A percentile compares a stretch with the other conserved stretches of the same genome.
Evolutionary conservation across 2,797 vertebrate species (phyloP).

Genomic region (Melopsittacus undulatus): DNA sequence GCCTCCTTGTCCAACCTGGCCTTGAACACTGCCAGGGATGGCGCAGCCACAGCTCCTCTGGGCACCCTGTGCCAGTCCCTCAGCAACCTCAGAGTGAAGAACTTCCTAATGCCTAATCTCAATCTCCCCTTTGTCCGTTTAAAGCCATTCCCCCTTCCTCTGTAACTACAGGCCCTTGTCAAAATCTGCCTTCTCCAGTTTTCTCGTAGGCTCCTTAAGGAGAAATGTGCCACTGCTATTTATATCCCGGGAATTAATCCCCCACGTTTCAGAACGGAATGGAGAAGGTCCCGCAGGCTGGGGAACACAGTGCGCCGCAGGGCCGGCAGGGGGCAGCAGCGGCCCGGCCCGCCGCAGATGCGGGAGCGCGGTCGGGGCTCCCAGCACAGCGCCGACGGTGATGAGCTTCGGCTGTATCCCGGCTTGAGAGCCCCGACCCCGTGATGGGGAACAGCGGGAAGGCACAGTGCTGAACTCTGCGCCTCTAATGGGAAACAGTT

Average conservation of each 20-base stretch:
- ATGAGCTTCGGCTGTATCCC: not conserved
- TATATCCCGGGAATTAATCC: not conserved
- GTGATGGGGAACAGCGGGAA: constrained; percentile 62
- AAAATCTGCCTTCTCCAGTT: not conserved
- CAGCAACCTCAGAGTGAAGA: not conserved
- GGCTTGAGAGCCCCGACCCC: not conserved
- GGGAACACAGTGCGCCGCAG: not conserved
- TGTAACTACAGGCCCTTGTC: not conserved
- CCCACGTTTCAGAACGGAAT: not conserved
- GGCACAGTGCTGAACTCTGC: constrained; percentile 36
- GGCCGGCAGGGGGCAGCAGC: not conserved
- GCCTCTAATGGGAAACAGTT: constrained; percentile 75
- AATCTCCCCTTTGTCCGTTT: not conserved
- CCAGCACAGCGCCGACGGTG: not conserved
- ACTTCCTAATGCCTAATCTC: not conserved
- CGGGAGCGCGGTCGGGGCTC: not conserved
- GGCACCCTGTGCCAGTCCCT: not conserved
- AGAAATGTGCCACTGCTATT: not conserved
- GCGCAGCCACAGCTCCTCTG: not conserved
- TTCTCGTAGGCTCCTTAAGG: not conserved
- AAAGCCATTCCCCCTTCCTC: not conserved
- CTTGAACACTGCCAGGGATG: not conserved
- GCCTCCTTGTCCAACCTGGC: not conserved
- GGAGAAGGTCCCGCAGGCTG: not conserved
- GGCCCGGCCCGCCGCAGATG: not conserved